Base-by-base conservation (phyloP, 2,113 vertebrate species). In the Corvus hawaiiensis region DNA sequence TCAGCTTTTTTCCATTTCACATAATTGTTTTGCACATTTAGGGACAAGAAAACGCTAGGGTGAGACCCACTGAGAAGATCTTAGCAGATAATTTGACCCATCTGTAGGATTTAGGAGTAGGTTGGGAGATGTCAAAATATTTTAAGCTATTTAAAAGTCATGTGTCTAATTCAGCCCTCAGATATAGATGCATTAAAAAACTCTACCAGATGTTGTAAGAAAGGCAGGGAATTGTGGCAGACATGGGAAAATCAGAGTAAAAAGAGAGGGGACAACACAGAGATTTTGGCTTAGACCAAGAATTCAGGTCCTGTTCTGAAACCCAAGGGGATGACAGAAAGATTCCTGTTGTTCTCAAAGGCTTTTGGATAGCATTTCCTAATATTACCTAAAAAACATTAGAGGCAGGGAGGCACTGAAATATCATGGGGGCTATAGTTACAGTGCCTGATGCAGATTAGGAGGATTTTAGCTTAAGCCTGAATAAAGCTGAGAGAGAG, bases 41-140 rank as follows among this genome's bases (percentile, higher is more conserved):
- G 56, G 44, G 64, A 91, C 77, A 89, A 73, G 94, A 69, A 96
- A 90, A 94, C 73, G 86, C 19, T 5, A 13, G 22, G 55, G 71
- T 85, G 63, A 91, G 82, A 87, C 72, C 51, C 67, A 71, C 63
- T 52, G 78, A 89, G 67, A 58, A 93, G 81, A 90, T 63, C 59
- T 90, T 27, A 88, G 79, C n/a, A 74, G 92, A 93, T 93, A 93
- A 96, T 90, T 95, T 88, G 79, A 85, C 91, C 58, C 93, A 92
- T 93, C 88, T 95, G 85, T 89, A 90, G 75, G 85, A 91, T 67
- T 93, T 95, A 77, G 82, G 13, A 78, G 77, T 83, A 85, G 67
- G 18, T 59, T 93, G 82, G 85, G 92, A 80, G 67, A 88, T 67
- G 85, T 91, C 58, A 88, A 76, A 90, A 56, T 94, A 88, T 91